A percentile compares a stretch with the other conserved stretches of the same genome.
phyloP scores from a whole-genome alignment of 1,140 invertebrate genomes.

The Procambarus clarkii region DNA sequence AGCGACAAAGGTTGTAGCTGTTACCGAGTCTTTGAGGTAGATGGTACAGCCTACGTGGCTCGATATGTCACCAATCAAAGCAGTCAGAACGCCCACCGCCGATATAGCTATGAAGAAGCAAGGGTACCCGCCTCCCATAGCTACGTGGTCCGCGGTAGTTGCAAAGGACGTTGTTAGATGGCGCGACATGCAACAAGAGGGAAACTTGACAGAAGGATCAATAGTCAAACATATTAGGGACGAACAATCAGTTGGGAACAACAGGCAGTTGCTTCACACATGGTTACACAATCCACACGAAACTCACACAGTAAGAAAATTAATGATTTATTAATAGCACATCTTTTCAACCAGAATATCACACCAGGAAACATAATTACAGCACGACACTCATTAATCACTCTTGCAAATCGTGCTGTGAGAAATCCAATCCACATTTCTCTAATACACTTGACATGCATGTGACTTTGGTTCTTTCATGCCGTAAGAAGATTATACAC shows the following conservation, averaged over 20 bases:
- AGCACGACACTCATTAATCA: neutral
- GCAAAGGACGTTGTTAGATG: neutral
- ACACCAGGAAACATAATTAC: neutral
- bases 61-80: slow-evolving; percentile 81
- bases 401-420: no score
- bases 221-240: neutral
- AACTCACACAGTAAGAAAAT: neutral
- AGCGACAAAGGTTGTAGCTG: slow-evolving; percentile 81
- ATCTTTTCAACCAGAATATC: neutral
- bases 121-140: slow-evolving; percentile 78
- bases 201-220: neutral
- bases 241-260: neutral
- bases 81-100: slow-evolving; percentile 81
- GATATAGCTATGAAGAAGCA: slow-evolving; percentile 80
- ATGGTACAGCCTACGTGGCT: slow-evolving; percentile 81
- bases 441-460: neutral
- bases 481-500: neutral
- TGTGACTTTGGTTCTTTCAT: neutral
- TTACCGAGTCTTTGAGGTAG: slow-evolving; percentile 81
- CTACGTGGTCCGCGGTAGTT: neutral
- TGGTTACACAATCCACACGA: neutral
- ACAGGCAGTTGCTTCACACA: neutral
- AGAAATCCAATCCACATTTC: neutral
- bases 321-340: neutral
- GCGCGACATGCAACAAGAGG: neutral